Evolutionary conservation across 1,140 invertebrate genomes (phyloP).

Genomic region (Aphis craccivora): DNA sequence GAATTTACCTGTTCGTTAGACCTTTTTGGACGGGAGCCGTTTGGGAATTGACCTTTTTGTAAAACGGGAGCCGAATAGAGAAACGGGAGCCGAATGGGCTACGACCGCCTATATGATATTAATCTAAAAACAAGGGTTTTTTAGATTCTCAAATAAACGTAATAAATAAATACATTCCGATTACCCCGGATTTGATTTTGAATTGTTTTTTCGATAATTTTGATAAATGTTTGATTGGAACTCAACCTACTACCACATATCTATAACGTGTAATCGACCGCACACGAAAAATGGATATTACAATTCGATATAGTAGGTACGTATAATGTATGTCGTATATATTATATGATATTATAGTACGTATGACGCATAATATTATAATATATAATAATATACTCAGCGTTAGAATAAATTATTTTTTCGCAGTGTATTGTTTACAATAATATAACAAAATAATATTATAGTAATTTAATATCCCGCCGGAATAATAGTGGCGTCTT

Average conservation of each 20-base stretch:
- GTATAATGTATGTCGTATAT: too few relatives aligned
- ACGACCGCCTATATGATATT: neutral
- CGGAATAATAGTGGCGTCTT: neutral
- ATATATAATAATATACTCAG: neutral
- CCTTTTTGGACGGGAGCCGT: too few relatives aligned
- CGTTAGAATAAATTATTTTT: neutral
- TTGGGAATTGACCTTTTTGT: too few relatives aligned
- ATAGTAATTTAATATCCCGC: neutral
- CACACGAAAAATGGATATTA: neutral
- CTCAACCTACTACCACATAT: neutral
- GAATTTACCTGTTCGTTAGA: too few relatives aligned
- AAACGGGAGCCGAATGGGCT: too few relatives aligned
- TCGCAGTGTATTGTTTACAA: neutral
- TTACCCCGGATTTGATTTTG: too few relatives aligned
- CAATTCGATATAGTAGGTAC: neutral
- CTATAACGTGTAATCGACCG: neutral
- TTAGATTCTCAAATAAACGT: neutral
- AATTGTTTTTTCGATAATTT: too few relatives aligned
- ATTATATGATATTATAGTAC: too few relatives aligned
- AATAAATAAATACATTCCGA: neutral
- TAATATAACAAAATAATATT: neutral
- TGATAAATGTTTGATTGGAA: neutral
- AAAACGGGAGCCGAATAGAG: too few relatives aligned
- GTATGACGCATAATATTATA: neutral
- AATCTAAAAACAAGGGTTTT: neutral